Conservation (phyloP, 2,888 invertebrate species). For the Trichogramma evanescens region DNA sequence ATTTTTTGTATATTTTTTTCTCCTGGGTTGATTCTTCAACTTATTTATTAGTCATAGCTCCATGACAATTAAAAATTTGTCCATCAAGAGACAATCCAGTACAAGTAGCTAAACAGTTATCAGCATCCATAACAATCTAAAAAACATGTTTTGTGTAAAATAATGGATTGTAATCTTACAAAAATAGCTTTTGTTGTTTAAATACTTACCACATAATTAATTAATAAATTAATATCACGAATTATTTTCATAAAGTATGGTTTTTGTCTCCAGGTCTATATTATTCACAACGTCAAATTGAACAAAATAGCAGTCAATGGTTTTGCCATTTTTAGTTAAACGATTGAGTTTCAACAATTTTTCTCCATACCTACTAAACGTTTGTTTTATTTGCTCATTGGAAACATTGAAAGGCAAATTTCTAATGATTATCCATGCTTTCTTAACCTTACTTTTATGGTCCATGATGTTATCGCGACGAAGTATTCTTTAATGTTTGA, state of each 20-base stretch:
- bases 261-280: too few relatives aligned
- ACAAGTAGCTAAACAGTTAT: conserved; percentile 66
- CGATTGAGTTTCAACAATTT: conserved; percentile 66
- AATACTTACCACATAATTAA: conserved; percentile 68
- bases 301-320: conserved; percentile 83
- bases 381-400: conserved; percentile 63
- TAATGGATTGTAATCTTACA: not conserved
- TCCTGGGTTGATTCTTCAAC: conserved; percentile 52
- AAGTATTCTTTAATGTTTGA: too few relatives aligned
- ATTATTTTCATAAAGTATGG: too few relatives aligned
- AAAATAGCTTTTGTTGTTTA: not conserved
- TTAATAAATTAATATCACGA: conserved; percentile 88
- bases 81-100: conserved; percentile 62
- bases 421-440: conserved; percentile 53
- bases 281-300: too few relatives aligned
- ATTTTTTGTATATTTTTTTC: conserved; percentile 62
- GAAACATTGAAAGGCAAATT: conserved; percentile 70
- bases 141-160: conserved; percentile 18
- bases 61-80: conserved; percentile 65
- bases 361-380: conserved; percentile 76
- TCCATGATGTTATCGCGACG: too few relatives aligned
- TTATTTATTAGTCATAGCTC: conserved; percentile 68
- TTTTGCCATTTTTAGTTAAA: conserved; percentile 69
- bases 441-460: conserved; percentile 23
- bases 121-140: conserved; percentile 69